phyloP scores from a whole-genome alignment of 30 jellyfish, hydroid and myxozoan species.

The Calvadosia cruxmelitensis region DNA sequence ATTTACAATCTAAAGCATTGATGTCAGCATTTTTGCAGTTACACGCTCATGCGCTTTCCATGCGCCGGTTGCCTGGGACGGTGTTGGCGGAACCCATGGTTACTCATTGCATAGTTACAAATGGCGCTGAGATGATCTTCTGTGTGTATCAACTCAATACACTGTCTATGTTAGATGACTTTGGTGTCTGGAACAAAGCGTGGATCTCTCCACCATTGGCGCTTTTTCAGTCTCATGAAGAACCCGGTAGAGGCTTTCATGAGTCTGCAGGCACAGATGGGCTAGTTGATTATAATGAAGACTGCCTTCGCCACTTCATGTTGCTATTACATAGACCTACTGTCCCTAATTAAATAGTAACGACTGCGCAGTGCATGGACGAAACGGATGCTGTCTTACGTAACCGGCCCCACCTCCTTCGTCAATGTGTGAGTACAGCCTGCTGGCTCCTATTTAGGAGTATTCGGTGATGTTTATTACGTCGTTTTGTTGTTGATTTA shows the following conservation, averaged over 20 bases:
- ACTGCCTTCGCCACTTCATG: not conserved
- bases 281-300: not conserved
- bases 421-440: no score
- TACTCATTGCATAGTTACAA: slow-evolving; percentile 52
- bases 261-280: not conserved
- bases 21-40: slow-evolving; percentile 57
- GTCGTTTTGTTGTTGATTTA: no score
- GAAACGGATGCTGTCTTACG: no score
- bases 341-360: no score
- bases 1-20: slow-evolving; percentile 32
- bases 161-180: slow-evolving; percentile 43
- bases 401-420: no score
- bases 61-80: slow-evolving; percentile 48
- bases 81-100: slow-evolving; percentile 47
- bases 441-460: no score
- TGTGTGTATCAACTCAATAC: slow-evolving; percentile 76
- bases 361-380: no score
- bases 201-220: slow-evolving; percentile 34
- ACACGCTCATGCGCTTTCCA: slow-evolving; percentile 48
- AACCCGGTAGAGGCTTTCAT: not conserved
- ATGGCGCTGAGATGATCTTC: slow-evolving; percentile 50
- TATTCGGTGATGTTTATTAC: no score
- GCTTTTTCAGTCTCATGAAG: not conserved
- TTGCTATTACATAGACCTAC: not conserved
- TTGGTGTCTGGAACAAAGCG: slow-evolving; percentile 75